These are phyloP conservation scores for Drosophila erecta DNA, from an alignment of 1,140 invertebrate genomes.

Conservation along the genomic window DNA sequence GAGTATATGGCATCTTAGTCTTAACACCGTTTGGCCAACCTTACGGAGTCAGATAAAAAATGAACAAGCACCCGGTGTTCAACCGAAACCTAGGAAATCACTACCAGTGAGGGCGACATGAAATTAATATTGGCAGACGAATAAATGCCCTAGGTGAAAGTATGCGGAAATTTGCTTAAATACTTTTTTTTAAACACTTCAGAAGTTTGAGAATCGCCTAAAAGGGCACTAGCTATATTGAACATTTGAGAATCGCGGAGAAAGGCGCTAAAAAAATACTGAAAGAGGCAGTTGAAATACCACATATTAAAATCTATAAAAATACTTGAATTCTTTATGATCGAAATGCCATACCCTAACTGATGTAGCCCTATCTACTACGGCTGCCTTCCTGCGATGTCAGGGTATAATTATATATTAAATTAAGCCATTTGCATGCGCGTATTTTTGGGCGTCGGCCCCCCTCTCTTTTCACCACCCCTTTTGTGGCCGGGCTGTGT, in stretches of 20 bases:
- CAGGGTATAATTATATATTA: slow-evolving; percentile 80
- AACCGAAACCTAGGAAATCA: slow-evolving; percentile 28
- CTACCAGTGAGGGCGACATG: not conserved
- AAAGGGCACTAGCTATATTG: not conserved
- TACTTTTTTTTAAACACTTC: not conserved
- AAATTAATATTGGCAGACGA: not conserved
- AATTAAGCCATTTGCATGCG: slow-evolving; percentile 81
- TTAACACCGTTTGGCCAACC: slow-evolving; percentile 60
- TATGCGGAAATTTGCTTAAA: not conserved
- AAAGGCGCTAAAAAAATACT: not conserved
- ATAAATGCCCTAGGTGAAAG: not conserved
- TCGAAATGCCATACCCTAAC: not conserved
- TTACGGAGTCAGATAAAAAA: slow-evolving; percentile 20
- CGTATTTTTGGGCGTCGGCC: slow-evolving; percentile 54
- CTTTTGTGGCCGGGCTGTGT: slow-evolving; percentile 53
- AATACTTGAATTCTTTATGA: not conserved
- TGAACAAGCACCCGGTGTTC: not conserved
- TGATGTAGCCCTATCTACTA: slow-evolving; percentile 2
- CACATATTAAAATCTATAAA: not conserved
- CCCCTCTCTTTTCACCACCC: not conserved
- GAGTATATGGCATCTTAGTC: slow-evolving; percentile 47
- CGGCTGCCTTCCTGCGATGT: slow-evolving; percentile 5
- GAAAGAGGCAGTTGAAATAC: no score
- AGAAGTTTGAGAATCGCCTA: not conserved
- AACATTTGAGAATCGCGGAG: not conserved